Conservation (phyloP, 2,888 invertebrate genomes). For the Beris chalybata region DNA sequence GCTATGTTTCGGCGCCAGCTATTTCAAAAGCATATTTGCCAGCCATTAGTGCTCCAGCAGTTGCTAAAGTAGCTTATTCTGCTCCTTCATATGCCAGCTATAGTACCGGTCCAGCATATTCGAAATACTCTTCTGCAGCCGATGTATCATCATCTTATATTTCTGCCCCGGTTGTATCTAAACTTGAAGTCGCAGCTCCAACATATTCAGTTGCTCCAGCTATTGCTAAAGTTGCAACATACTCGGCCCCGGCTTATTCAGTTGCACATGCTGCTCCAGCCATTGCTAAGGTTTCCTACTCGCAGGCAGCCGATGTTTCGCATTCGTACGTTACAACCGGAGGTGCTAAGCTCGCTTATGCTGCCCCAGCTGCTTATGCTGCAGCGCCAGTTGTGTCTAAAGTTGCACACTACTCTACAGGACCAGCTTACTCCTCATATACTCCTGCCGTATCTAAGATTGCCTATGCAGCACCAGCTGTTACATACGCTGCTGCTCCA, state of each 20-base stretch:
- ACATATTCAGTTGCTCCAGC: conserved; percentile 40
- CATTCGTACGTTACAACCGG: conserved; percentile 48
- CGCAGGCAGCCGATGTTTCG: conserved; percentile 42
- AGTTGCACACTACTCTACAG: conserved; percentile 25
- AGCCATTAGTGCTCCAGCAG: conserved; percentile 40
- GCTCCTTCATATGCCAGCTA: conserved; percentile 6
- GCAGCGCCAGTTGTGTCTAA: conserved; percentile 46
- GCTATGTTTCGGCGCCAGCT: conserved; percentile 52
- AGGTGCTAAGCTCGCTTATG: conserved; percentile 44
- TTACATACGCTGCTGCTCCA: conserved; percentile 35
- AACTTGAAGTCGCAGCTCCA: conserved; percentile 43
- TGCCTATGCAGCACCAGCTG: conserved; percentile 39
- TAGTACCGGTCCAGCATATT: neutral
- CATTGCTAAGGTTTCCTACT: conserved; percentile 33
- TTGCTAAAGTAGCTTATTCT: conserved; percentile 36
- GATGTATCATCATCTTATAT: conserved; percentile 57
- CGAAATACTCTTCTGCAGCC: conserved; percentile 55
- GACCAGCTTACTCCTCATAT: no score
- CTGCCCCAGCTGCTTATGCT: conserved; percentile 43
- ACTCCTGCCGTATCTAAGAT: conserved; percentile 15
- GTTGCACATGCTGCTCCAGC: conserved; percentile 39
- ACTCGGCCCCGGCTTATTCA: conserved; percentile 21
- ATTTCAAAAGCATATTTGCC: conserved; percentile 47
- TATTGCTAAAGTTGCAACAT: conserved; percentile 42
- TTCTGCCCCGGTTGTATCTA: conserved; percentile 41